Percentiles rank a stretch among this genome's conserved stretches.
These are phyloP conservation scores for Tympanuchus pallidicinctus DNA, from an alignment of 2,113 vertebrate species.

Conservation along the genomic window DNA sequence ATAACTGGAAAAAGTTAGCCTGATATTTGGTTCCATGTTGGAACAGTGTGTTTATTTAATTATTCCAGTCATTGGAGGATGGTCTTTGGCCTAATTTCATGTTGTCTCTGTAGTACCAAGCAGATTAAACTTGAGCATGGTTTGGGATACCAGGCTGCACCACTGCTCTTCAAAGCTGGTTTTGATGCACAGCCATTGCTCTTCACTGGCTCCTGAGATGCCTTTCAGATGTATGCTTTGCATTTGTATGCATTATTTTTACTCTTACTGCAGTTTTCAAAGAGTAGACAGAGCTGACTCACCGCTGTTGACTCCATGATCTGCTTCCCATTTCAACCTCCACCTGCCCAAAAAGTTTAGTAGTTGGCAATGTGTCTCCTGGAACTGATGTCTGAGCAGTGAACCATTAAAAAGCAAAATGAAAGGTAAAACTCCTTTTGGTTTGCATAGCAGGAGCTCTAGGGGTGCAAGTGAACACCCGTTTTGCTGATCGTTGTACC, in stretches of 20 bases:
- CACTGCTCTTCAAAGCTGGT: neutral
- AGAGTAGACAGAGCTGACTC: neutral
- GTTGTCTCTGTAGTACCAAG: neutral
- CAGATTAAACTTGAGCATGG: neutral
- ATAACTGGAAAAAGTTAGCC: neutral
- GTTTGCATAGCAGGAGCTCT: slow-evolving; percentile 5
- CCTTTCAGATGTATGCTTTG: slow-evolving; percentile 28
- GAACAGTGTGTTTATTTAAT: neutral
- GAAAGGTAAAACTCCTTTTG: slow-evolving; percentile 21
- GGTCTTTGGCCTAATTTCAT: slow-evolving; percentile 1
- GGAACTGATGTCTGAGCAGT: slow-evolving; percentile 17
- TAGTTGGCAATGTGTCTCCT: slow-evolving; percentile 26
- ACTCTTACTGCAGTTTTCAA: slow-evolving; percentile 12
- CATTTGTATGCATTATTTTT: slow-evolving; percentile 42
- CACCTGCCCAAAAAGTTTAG: slow-evolving; percentile 53
- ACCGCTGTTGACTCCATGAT: slow-evolving; percentile 43
- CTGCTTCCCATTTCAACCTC: slow-evolving; percentile 37
- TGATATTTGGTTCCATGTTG: neutral
- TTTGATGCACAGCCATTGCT: neutral
- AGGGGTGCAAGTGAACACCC: neutral
- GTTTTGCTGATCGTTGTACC: neutral
- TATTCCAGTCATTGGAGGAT: neutral
- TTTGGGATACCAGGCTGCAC: slow-evolving; percentile 5
- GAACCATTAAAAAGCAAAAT: slow-evolving; percentile 46
- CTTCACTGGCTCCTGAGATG: neutral